Percentiles rank a stretch among this genome's conserved stretches.
Conservation (phyloP, 2,888 invertebrate genomes). For the Gnatocerus cornutus region DNA sequence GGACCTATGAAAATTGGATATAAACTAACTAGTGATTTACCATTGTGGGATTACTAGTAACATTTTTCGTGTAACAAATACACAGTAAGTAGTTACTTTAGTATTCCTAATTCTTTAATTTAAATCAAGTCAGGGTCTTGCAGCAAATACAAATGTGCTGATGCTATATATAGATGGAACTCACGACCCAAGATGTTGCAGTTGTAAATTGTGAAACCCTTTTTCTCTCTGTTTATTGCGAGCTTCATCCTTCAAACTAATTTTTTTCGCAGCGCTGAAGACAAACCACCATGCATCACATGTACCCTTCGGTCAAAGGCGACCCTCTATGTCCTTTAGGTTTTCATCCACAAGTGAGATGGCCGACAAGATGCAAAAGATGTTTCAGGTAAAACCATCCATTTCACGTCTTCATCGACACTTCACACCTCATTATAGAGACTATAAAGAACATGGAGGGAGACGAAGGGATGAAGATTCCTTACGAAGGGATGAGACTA, state of each 20-base stretch:
- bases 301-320: slow-evolving; percentile 86
- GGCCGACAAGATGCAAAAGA: slow-evolving; percentile 94
- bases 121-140: slow-evolving; percentile 52
- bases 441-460: slow-evolving; percentile 92
- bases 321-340: slow-evolving; percentile 94
- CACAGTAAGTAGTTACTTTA: slow-evolving; percentile 51
- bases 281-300: slow-evolving; percentile 77
- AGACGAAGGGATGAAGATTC: slow-evolving; percentile 80
- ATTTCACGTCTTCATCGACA: too few relatives aligned
- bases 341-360: slow-evolving; percentile 94
- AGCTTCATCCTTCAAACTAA: slow-evolving; percentile 20
- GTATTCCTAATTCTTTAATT: slow-evolving; percentile 21
- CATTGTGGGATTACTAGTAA: slow-evolving; percentile 5
- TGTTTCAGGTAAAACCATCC: slow-evolving; percentile 81
- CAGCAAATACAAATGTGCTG: slow-evolving; percentile 55
- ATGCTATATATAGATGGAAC: slow-evolving; percentile 61
- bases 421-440: slow-evolving; percentile 71
- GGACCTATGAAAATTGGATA: slow-evolving; percentile 5
- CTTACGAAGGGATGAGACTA: slow-evolving; percentile 73
- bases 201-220: slow-evolving; percentile 52
- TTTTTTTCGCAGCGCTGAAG: slow-evolving; percentile 47
- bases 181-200: slow-evolving; percentile 57
- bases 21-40: slow-evolving; percentile 1
- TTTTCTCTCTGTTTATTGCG: slow-evolving; percentile 36
- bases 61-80: slow-evolving; percentile 51